Evolutionary conservation across 1,140 invertebrate species (phyloP), one percentile per base, ranked within the genome.

Genomic region (Conopomorpha cramerella): DNA sequence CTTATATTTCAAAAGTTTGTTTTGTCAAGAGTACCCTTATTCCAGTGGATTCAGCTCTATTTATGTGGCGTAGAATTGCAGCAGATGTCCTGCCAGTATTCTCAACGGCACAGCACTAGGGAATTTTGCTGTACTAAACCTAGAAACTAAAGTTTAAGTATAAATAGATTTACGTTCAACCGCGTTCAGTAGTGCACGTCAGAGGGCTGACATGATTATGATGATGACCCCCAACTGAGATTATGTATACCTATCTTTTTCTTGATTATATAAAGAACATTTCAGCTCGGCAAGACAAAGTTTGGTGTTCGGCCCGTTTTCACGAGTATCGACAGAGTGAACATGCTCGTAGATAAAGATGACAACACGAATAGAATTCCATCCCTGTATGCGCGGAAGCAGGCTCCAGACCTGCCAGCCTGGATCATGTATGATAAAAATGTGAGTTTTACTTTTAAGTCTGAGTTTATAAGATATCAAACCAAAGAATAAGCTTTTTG

Each of bases 341-440:
- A 72, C 38, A 74, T 74, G 70, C 44, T 74, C 17, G 56, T 74
- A 7, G 72, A 78, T 38, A 76, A 70, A 38, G 18, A 54, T 2
- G 59, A 63, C 28, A 51, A 37, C 0, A 46, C 34, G 1, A 62
- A 66, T 39, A 50, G 58, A 34, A 54, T 77, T 26, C 86, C 86
- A 0, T 85, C 86, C 0, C 46, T 90, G 45, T 87, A 87, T 70
- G 78, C 82, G 1, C 77, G 81, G 15, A 86, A 88, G 35, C 84
- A 88, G 50, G 84, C 81, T 1, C 78, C 82, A 1, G 86, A 87
- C 46, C 49, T 88, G 25, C 92, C 92, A 1, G 73, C 88, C 0
- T 96, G 93, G 93, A 78, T 95, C 16, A 84, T 87, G 27, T 94
- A 88, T 66, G 92, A 95, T 58, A 90, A 92, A 73, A 84, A 95